Percentiles rank a stretch among this genome's conserved stretches.
Conservation (phyloP, 2,113 vertebrate genomes). For the Mellivora capensis region DNA sequence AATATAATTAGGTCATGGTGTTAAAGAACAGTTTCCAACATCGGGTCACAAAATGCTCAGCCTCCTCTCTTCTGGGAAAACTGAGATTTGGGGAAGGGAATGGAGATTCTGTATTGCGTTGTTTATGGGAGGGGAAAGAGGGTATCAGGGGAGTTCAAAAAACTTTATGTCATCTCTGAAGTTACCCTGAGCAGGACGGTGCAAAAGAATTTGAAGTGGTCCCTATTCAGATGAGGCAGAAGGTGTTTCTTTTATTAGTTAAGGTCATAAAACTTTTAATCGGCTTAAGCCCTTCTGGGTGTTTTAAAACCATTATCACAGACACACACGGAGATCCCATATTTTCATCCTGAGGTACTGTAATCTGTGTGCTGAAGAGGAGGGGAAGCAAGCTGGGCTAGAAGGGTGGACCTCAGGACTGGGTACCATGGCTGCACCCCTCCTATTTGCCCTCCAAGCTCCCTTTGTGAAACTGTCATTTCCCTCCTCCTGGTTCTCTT, state of each 20-base stretch:
- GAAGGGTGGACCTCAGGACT: background rate
- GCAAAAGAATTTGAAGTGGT: background rate
- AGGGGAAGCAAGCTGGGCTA: too few species aligned
- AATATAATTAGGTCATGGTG: background rate
- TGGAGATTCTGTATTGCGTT: background rate
- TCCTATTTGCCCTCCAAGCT: background rate
- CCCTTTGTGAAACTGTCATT: background rate
- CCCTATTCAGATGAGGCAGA: background rate
- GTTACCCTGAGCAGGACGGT: background rate
- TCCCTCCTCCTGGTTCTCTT: background rate
- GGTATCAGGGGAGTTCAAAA: background rate
- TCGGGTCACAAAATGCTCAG: background rate
- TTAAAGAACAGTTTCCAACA: constrained; percentile 5
- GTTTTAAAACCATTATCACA: background rate
- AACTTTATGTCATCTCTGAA: background rate
- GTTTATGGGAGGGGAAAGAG: background rate
- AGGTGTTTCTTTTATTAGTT: background rate
- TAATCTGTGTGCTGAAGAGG: background rate
- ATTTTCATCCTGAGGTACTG: background rate
- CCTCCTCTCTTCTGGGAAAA: background rate
- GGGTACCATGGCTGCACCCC: background rate
- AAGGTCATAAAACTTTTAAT: background rate
- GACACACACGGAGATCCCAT: background rate
- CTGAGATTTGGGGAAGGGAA: background rate
- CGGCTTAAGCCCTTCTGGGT: background rate